Evolutionary conservation across 2,888 invertebrate species (phyloP), one percentile per base, ranked within the genome.

Genomic region (Leptinotarsa haldemani): DNA sequence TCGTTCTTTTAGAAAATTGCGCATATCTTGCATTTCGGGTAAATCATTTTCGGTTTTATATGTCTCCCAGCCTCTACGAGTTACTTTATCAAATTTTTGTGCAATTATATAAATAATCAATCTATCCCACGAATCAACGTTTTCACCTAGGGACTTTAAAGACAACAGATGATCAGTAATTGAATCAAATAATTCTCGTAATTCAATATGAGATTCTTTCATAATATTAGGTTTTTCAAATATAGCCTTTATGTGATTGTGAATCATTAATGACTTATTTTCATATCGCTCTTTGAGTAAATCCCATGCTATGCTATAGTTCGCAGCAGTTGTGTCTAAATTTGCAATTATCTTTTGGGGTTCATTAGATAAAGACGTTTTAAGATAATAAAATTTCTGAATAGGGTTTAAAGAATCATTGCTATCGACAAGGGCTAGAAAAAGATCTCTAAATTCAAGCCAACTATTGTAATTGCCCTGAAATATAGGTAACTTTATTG

Each of bases 391-490:
- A 73, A 52, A 73, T 47, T 68, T 69, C n/a, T 70, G 56, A 13
- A 69, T 56, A 2, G 40, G 18, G 16, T 30, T 69, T 25, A 69
- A 20, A 18, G 53, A 53, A 20, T 48, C 16, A 56, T 56, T 69
- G n/a, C 20, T 7, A 69, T 69, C 40, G 12, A 69, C 15, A 30
- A 69, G 48, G 30, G 58, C 68, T 4, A 40, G 53, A 58, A 76
- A 76, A 3, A 68, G 50, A 58, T 76, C 74, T 18, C 58, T 64
- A 65, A 74, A 76, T 47, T 76, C 76, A 15, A 69, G 50, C 74
- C 70, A 76, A 25, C 56, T 48, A 18, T 68, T 58, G 22, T 22
- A 22, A 22, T 22, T 22, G 22, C 68, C 68, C 5, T 68, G 20
- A 22, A 56, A 68, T 1, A 40, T 15, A 9, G 68, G 68, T 16